These are phyloP conservation scores for Harpalus rufipes DNA, from an alignment of 2,888 invertebrate species.

Conservation along the genomic window DNA sequence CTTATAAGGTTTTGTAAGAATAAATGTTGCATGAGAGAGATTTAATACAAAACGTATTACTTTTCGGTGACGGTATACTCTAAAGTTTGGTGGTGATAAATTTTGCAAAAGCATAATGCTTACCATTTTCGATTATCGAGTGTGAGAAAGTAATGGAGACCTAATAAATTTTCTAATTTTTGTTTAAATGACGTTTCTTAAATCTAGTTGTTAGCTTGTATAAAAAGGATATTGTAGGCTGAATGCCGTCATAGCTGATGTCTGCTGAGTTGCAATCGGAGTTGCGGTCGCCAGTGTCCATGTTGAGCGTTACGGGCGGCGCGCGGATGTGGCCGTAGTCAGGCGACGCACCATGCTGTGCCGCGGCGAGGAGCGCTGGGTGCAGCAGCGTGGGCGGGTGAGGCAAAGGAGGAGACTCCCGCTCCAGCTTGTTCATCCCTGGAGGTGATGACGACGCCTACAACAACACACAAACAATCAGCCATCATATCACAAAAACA, in stretches of 20 bases:
- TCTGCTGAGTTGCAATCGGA: slow-evolving; percentile 96
- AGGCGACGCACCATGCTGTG: slow-evolving; percentile 89
- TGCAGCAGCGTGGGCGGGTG: slow-evolving; percentile 92
- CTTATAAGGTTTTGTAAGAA: too few species aligned
- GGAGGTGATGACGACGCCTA: slow-evolving; percentile 81
- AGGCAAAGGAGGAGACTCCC: slow-evolving; percentile 91
- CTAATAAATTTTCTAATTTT: too few species aligned
- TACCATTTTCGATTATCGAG: too few species aligned
- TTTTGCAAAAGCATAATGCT: too few species aligned
- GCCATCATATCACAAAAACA: background rate
- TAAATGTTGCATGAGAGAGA: too few species aligned
- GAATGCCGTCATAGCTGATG: slow-evolving; percentile 94
- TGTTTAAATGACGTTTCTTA: too few species aligned
- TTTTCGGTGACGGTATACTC: too few species aligned
- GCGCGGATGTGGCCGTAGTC: slow-evolving; percentile 87
- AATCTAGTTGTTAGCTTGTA: slow-evolving; percentile 71
- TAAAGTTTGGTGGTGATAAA: too few species aligned
- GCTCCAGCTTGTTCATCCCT: slow-evolving; percentile 84
- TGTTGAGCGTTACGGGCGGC: slow-evolving; percentile 79
- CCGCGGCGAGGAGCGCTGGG: slow-evolving; percentile 90
- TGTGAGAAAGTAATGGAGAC: too few species aligned
- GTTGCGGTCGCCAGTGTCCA: slow-evolving; percentile 91
- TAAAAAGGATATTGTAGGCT: slow-evolving; percentile 98
- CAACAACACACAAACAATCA: slow-evolving; percentile 59
- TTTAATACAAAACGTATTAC: too few species aligned